Evolutionary conservation across 1,140 invertebrate species (phyloP).

Genomic region (Paracyclopina nana): DNA sequence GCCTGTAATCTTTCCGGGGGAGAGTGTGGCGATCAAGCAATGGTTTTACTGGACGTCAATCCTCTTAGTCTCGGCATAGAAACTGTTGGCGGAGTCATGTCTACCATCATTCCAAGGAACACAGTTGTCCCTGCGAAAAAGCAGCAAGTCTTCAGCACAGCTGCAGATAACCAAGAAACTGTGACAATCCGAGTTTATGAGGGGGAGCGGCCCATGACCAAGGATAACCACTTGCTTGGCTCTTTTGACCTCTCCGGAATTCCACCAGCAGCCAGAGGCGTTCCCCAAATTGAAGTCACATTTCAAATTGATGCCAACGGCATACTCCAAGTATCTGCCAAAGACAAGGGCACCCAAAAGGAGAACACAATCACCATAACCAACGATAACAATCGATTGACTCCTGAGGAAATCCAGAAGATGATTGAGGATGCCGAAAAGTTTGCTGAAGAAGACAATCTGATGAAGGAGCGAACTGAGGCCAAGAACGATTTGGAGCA

Average conservation of each 20-base stretch:
- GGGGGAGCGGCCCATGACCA: constrained; percentile 96
- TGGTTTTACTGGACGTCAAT: constrained; percentile 41
- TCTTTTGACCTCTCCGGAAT: constrained; percentile 98
- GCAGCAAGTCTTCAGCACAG: constrained; percentile 96
- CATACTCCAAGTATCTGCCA: constrained; percentile 85
- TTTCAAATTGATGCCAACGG: constrained; percentile 99
- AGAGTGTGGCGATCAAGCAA: constrained; percentile 30
- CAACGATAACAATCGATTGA: constrained; percentile 89
- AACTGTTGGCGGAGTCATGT: constrained; percentile 44
- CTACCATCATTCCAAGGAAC: constrained; percentile 39
- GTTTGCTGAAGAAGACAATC: constrained; percentile 25
- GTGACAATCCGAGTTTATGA: constrained; percentile 96
- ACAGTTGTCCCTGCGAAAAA: constrained; percentile 94
- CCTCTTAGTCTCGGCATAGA: constrained; percentile 42
- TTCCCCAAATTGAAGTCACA: constrained; percentile 97
- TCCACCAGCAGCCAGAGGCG: constrained; percentile 86
- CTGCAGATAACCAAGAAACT: constrained; percentile 94
- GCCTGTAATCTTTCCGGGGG: constrained; percentile 28
- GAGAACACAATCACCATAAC: constrained; percentile 97
- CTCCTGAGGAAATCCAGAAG: constrained; percentile 90
- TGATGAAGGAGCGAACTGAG: background rate
- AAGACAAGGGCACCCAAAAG: constrained; percentile 96
- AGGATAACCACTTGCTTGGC: constrained; percentile 90
- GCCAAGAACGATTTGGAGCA: constrained; percentile 67
- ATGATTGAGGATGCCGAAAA: constrained; percentile 82